Conservation (phyloP, 1,140 invertebrate genomes). For the Drosophila athabasca region DNA sequence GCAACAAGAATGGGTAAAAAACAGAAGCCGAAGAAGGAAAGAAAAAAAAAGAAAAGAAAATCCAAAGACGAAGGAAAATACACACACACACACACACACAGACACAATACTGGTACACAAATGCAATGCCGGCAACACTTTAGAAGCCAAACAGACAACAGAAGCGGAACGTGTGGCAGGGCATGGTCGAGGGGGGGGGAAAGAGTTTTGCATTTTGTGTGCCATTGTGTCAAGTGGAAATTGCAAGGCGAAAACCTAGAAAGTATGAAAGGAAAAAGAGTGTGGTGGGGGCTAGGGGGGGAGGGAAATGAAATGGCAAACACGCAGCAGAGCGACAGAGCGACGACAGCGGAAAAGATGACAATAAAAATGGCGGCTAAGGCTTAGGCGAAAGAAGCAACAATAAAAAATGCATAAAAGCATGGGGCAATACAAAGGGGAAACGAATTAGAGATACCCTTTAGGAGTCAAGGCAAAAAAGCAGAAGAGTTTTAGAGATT, state of each 20-base stretch:
- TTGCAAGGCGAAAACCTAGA: conserved; percentile 63
- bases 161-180: conserved; percentile 11
- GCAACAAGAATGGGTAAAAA: conserved; percentile 40
- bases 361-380: conserved; percentile 74
- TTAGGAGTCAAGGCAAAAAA: background rate
- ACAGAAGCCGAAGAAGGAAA: background rate
- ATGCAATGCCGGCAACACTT: conserved; percentile 63
- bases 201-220: conserved; percentile 79
- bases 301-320: conserved; percentile 49
- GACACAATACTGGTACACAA: conserved; percentile 11
- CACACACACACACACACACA: too few relatives aligned
- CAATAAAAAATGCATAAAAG: conserved; percentile 33
- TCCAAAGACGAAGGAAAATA: too few relatives aligned
- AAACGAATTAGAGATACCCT: conserved; percentile 8
- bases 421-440: conserved; percentile 1
- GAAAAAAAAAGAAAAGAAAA: conserved; percentile 37
- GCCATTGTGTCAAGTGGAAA: conserved; percentile 81
- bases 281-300: too few relatives aligned
- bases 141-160: conserved; percentile 49
- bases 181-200: background rate
- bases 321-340: conserved; percentile 22
- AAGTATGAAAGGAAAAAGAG: conserved; percentile 51
- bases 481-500: too few relatives aligned
- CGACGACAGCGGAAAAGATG: conserved; percentile 68
- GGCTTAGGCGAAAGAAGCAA: conserved; percentile 39